Evolutionary conservation across 2,797 vertebrate genomes (phyloP).

Genomic region (Tarsius wallacei): DNA sequence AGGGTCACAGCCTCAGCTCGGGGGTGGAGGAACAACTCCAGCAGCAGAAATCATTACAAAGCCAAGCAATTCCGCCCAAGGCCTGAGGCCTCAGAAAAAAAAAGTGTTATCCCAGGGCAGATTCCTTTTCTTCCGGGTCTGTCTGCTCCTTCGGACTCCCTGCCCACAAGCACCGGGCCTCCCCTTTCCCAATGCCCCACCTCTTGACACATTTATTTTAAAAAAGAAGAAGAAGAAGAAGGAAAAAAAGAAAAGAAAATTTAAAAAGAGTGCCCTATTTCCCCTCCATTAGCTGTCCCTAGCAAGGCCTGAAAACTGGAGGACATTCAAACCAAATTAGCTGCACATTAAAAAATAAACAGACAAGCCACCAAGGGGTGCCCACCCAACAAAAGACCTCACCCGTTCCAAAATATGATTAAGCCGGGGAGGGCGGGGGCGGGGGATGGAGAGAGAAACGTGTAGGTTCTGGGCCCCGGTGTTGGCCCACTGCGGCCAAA

Average conservation of each 20-base stretch:
- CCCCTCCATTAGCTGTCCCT: constrained; percentile 61
- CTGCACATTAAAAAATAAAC: constrained; percentile 86
- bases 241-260: not conserved
- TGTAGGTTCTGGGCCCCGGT: constrained; percentile 78
- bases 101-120: constrained; percentile 80
- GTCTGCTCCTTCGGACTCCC: constrained; percentile 77
- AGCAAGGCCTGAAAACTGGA: constrained; percentile 79
- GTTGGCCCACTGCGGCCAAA: constrained; percentile 81
- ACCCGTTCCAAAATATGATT: constrained; percentile 75
- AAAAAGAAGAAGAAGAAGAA: not conserved
- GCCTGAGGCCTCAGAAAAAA: constrained; percentile 65
- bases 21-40: not conserved
- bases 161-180: constrained; percentile 72
- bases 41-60: constrained; percentile 33
- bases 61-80: constrained; percentile 54
- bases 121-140: constrained; percentile 85
- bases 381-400: constrained; percentile 82
- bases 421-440: constrained; percentile 8
- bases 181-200: constrained; percentile 76
- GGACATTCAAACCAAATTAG: constrained; percentile 85
- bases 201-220: constrained; percentile 59
- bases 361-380: constrained; percentile 80
- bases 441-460: constrained; percentile 81
- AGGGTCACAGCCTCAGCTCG: constrained; percentile 29
- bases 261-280: constrained; percentile 8